phyloP scores from a whole-genome alignment of 2,797 vertebrate species.

The Tapera naevia region DNA sequence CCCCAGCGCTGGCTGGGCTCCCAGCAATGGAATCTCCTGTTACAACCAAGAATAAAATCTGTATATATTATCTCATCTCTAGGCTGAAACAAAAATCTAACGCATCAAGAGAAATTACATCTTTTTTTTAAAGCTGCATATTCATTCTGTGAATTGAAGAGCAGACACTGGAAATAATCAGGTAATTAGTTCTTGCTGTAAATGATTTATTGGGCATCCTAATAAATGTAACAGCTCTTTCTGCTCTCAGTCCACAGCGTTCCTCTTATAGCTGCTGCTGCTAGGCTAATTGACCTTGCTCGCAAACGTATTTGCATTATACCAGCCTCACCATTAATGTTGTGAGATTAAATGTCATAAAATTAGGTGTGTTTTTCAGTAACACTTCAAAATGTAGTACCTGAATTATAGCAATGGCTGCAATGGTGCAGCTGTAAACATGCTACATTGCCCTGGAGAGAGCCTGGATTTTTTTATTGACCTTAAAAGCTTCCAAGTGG shows the following conservation, averaged over 20 bases:
- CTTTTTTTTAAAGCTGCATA: not conserved
- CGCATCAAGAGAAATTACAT: not conserved
- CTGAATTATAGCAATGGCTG: not conserved
- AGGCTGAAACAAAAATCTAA: not conserved
- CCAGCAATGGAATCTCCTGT: not conserved
- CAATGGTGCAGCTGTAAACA: not conserved
- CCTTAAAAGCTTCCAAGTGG: not conserved
- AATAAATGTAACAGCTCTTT: not conserved
- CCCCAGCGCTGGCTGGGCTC: not conserved
- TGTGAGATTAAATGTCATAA: not conserved
- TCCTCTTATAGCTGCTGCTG: not conserved
- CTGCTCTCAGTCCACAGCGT: not conserved
- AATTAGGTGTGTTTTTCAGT: not conserved
- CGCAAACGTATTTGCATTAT: not conserved
- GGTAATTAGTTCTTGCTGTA: not conserved
- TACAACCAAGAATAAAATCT: not conserved
- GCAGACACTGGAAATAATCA: not conserved
- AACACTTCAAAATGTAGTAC: not conserved
- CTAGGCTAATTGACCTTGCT: not conserved
- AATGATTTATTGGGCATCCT: not conserved
- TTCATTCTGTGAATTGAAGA: not conserved
- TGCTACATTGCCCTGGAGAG: not conserved
- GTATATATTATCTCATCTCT: not conserved
- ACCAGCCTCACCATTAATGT: not conserved
- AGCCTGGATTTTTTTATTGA: not conserved